A percentile compares a stretch with the other conserved stretches of the same genome.
These are phyloP conservation scores for Dicerorhinus sumatrensis DNA, from an alignment of 2,113 vertebrate species.

Conservation along the genomic window DNA sequence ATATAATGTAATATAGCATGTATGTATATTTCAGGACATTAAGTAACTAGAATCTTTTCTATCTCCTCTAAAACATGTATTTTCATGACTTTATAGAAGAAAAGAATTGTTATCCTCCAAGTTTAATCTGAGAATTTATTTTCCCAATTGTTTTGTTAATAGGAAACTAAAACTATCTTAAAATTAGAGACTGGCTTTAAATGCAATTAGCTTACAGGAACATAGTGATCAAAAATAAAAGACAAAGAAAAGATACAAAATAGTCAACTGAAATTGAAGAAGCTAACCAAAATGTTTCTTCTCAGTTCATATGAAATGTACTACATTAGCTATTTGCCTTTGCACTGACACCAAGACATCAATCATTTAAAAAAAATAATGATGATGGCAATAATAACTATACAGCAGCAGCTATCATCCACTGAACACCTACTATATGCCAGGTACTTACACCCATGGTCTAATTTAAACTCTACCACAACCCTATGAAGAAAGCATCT, in stretches of 20 bases:
- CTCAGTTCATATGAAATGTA: neutral
- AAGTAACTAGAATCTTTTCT: neutral
- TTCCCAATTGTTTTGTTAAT: neutral
- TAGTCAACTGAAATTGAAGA: neutral
- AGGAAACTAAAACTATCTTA: conserved; percentile 41
- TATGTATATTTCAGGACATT: neutral
- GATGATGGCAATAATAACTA: neutral
- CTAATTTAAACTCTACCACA: conserved; percentile 37
- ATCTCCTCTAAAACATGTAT: neutral
- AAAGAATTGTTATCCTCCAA: conserved; percentile 16
- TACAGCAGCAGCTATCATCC: neutral
- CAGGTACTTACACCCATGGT: neutral
- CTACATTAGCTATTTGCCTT: neutral
- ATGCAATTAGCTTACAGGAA: neutral
- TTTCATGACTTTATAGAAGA: neutral
- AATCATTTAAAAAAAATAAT: neutral
- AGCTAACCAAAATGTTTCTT: neutral
- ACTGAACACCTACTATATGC: neutral
- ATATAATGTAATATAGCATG: neutral
- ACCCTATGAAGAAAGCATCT: neutral
- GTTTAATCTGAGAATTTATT: neutral
- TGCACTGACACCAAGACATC: neutral
- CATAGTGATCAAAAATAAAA: neutral
- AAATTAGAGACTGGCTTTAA: conserved; percentile 37
- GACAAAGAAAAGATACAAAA: neutral